Percentiles rank a stretch among this genome's conserved stretches.
Evolutionary conservation across 2,888 invertebrate genomes (phyloP).

Genomic region (Caenorhabditis parvicauda): DNA sequence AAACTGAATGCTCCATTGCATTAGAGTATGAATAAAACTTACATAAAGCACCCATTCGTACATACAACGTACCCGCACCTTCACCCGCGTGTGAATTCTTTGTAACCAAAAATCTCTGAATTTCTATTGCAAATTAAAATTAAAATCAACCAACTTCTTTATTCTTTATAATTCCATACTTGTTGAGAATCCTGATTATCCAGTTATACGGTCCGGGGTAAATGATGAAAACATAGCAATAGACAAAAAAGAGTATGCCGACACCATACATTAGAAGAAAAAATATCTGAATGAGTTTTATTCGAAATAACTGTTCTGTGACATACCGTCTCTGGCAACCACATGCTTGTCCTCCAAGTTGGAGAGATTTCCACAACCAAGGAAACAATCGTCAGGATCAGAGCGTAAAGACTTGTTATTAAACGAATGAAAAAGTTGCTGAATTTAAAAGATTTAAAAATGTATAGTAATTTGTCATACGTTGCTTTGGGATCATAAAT

Average conservation of each 20-base stretch:
- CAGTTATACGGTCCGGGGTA: conserved; percentile 49
- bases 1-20: conserved; percentile 41
- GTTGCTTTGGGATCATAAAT: conserved; percentile 27
- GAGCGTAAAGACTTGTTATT: conserved; percentile 54
- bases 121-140: conserved; percentile 2
- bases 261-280: conserved; percentile 57
- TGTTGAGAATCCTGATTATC: conserved; percentile 14
- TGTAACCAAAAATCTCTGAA: conserved; percentile 37
- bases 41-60: conserved; percentile 58
- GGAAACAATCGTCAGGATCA: conserved; percentile 55
- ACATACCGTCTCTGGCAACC: conserved; percentile 55
- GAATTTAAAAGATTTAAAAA: conserved; percentile 5
- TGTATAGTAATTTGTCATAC: conserved; percentile 11
- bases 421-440: conserved; percentile 53
- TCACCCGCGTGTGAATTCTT: conserved; percentile 49
- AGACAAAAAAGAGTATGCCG: conserved; percentile 52
- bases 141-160: conserved; percentile 8
- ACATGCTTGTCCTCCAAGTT: conserved; percentile 50
- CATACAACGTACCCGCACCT: conserved; percentile 55
- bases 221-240: conserved; percentile 56
- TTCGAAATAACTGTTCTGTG: background rate
- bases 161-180: conserved; percentile 17
- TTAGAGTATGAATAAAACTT: conserved; percentile 8
- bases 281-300: conserved; percentile 45
- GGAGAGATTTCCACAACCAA: conserved; percentile 57